Percentiles rank a stretch among this genome's conserved stretches.
These are phyloP conservation scores for Empidonax traillii DNA, from an alignment of 2,113 vertebrate genomes.

Conservation along the genomic window DNA sequence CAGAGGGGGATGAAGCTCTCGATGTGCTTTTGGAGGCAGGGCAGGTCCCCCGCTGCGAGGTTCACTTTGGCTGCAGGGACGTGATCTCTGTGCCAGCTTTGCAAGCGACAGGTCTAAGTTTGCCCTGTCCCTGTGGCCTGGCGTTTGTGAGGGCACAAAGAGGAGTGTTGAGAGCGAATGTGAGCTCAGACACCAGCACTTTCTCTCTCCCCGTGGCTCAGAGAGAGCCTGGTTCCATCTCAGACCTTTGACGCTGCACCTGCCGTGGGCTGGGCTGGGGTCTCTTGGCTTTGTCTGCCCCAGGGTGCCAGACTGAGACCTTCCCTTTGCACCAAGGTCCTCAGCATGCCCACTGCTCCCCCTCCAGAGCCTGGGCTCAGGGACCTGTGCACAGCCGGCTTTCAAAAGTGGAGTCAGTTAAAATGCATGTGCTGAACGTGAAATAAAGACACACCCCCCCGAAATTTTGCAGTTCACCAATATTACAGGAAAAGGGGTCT, in stretches of 20 bases:
- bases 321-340: not conserved
- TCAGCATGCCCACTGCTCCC: not conserved
- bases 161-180: accelerated
- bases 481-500: not conserved
- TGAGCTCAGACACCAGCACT: not conserved
- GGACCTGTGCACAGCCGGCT: not conserved
- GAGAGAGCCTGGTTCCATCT: not conserved
- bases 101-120: not conserved
- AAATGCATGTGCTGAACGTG: not conserved
- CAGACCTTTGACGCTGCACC: not conserved
- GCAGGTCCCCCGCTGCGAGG: not conserved
- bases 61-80: not conserved
- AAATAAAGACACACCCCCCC: not conserved
- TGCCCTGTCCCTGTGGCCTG: not conserved
- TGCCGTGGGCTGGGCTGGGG: not conserved
- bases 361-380: not conserved
- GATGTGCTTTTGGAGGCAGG: not conserved
- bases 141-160: not conserved
- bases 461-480: not conserved
- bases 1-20: not conserved
- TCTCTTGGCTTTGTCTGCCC: not conserved
- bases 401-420: not conserved
- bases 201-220: not conserved
- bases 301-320: not conserved
- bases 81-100: not conserved